Percentiles rank a stretch among this genome's conserved stretches.
phyloP scores from a whole-genome alignment of 2,113 vertebrate species.

The Crotalus viridis region DNA sequence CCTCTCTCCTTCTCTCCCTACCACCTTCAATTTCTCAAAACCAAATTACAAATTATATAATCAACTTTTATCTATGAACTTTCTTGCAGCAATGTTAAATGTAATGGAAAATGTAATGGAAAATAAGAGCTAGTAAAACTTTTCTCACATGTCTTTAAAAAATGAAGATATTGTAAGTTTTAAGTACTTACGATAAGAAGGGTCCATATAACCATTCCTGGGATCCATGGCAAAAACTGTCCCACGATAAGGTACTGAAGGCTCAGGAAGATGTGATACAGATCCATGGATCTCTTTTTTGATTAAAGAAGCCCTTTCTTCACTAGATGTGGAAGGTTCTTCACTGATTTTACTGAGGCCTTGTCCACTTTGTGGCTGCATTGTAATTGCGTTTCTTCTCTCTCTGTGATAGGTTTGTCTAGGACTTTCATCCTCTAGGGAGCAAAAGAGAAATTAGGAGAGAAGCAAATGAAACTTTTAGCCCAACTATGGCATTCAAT shows the following conservation, averaged over 20 bases:
- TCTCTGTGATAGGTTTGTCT: constrained; percentile 89
- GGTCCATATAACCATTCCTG: constrained; percentile 91
- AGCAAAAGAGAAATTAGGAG: constrained; percentile 45
- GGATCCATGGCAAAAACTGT: constrained; percentile 94
- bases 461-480: constrained; percentile 49
- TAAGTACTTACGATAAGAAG: constrained; percentile 89
- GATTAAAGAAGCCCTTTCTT: constrained; percentile 89
- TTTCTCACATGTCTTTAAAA: constrained; percentile 5
- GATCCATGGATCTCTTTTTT: constrained; percentile 95
- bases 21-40: constrained; percentile 23
- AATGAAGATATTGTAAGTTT: accelerated
- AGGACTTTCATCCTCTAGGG: constrained; percentile 91
- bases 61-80: neutral
- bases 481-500: constrained; percentile 49
- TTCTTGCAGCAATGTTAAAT: neutral
- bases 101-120: neutral
- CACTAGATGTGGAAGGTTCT: constrained; percentile 94
- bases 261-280: constrained; percentile 87
- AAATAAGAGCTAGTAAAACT: constrained; percentile 6
- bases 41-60: neutral
- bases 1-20: too few species aligned
- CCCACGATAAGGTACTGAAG: constrained; percentile 87
- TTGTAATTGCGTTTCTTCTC: constrained; percentile 89
- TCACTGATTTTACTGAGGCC: constrained; percentile 84
- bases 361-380: constrained; percentile 79